phyloP scores from a whole-genome alignment of 2,113 vertebrate genomes.

The Tautogolabrus adspersus region DNA sequence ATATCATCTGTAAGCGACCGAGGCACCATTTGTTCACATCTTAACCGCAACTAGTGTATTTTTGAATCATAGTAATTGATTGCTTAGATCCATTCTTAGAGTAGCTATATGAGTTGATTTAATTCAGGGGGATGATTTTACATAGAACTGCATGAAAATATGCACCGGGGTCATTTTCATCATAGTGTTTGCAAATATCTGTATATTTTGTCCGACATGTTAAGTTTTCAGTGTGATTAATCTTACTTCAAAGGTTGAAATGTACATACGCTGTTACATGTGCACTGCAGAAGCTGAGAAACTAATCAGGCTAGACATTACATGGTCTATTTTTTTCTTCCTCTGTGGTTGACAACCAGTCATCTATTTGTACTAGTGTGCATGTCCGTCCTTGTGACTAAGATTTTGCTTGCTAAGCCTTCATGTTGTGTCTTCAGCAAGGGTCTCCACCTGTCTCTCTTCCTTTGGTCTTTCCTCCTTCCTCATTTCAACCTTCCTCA shows the following conservation, averaged over 20 bases:
- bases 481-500: constrained; percentile 62
- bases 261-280: background rate
- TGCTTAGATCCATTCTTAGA: constrained; percentile 62
- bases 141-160: constrained; percentile 26
- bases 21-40: constrained; percentile 75
- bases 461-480: constrained; percentile 49
- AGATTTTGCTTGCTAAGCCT: constrained; percentile 47
- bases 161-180: constrained; percentile 3
- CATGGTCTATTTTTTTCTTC: constrained; percentile 2
- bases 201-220: constrained; percentile 7
- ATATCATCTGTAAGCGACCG: constrained; percentile 78
- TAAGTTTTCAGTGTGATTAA: background rate
- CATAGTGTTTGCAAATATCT: constrained; percentile 18
- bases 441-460: constrained; percentile 41
- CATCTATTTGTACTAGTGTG: constrained; percentile 27
- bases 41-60: constrained; percentile 65
- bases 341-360: constrained; percentile 15
- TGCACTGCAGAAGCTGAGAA: background rate
- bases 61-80: constrained; percentile 76
- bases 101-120: constrained; percentile 57
- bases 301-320: background rate
- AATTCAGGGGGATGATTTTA: constrained; percentile 46
- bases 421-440: constrained; percentile 55
- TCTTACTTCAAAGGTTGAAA: constrained; percentile 15
- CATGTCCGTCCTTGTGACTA: constrained; percentile 25